Conservation (phyloP, 1,140 invertebrate genomes). For the Mactra quadrangularis region DNA sequence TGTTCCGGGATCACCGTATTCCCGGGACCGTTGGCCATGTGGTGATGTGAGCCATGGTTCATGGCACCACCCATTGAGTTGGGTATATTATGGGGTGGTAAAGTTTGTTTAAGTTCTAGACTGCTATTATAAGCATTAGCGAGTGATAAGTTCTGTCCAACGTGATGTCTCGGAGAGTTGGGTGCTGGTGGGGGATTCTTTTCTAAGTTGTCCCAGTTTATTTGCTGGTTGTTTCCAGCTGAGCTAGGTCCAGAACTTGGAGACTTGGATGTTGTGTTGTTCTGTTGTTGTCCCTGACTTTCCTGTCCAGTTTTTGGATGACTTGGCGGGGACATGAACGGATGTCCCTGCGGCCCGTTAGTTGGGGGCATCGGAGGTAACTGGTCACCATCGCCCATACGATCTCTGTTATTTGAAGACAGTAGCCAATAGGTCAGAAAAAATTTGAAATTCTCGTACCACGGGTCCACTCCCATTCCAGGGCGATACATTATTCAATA, state of each 20-base stretch:
- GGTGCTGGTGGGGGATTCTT: slow-evolving; percentile 10
- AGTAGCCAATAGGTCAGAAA: slow-evolving; percentile 75
- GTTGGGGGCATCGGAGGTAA: slow-evolving; percentile 49
- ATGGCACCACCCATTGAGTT: slow-evolving; percentile 16
- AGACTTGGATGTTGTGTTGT: slow-evolving; percentile 21
- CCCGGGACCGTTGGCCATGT: slow-evolving; percentile 5
- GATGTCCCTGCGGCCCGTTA: slow-evolving; percentile 35
- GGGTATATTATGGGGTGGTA: slow-evolving; percentile 12
- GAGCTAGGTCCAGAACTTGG: slow-evolving; percentile 37
- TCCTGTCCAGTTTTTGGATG: slow-evolving; percentile 43
- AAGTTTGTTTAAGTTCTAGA: slow-evolving; percentile 30
- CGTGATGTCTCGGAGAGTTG: slow-evolving; percentile 28
- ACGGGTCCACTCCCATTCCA: slow-evolving; percentile 68
- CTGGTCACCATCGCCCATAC: slow-evolving; percentile 55
- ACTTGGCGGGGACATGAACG: slow-evolving; percentile 20
- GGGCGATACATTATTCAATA: slow-evolving; percentile 56
- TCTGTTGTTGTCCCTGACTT: background rate
- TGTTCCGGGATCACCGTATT: slow-evolving; percentile 41
- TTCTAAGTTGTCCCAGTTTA: slow-evolving; percentile 49
- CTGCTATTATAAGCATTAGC: slow-evolving; percentile 23
- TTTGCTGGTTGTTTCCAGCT: slow-evolving; percentile 24
- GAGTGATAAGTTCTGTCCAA: slow-evolving; percentile 12
- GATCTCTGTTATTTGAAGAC: slow-evolving; percentile 66
- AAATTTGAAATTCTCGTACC: slow-evolving; percentile 74
- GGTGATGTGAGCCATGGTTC: background rate